Base-by-base conservation (phyloP, 1,140 invertebrate species). In the Lepeophtheirus salmonis region DNA sequence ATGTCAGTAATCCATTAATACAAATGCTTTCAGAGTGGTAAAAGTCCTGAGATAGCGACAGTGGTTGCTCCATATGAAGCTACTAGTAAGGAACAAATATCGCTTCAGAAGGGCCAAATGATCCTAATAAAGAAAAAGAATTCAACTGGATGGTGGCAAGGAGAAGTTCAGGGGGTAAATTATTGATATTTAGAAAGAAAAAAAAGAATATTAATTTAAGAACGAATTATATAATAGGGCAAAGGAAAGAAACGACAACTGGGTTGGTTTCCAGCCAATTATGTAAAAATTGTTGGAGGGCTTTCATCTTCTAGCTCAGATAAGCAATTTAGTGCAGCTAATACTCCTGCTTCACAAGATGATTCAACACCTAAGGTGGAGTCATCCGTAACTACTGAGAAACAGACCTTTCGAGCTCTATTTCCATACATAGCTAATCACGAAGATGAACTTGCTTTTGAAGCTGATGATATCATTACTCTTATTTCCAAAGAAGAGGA, bases 91-190 rank as follows among this genome's bases (percentile, higher is more conserved):
- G 91, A 95, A 68, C 92, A 97, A 70, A 72, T 98, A 13, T 83
- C 82, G 56, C 72, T 98, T 6, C 80, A 83, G 66, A 80, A 86
- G 63, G 94, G 92, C n/a, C 92, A 97, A 67, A 73, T 97, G 51
- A 84, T 99, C 52, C 85, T 91, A 76, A 87, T 99, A 14, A 77
- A 90, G 13, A 96, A 96, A 72, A 98, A 97, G 70, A 89, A 87
- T 6, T 81, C 88, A 57, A 87, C 86, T 64, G 92, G 92, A 18
- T 97, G 94, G 94, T 98, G 95, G 95, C 94, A 98, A 78, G 95
- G 95, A 51, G 95, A 98, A 73, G 73, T 97, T 21, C 90, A 96
- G 75, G 89, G 77, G 66, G 48, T n/a, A 52, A 52, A n/a, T 16
- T 41, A 41, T 41, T 61, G 50, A 50, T 10, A 54, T 22, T 10